These are phyloP conservation scores for Cynocephalus volans DNA, from an alignment of 2,113 vertebrate species.

Conservation along the genomic window DNA sequence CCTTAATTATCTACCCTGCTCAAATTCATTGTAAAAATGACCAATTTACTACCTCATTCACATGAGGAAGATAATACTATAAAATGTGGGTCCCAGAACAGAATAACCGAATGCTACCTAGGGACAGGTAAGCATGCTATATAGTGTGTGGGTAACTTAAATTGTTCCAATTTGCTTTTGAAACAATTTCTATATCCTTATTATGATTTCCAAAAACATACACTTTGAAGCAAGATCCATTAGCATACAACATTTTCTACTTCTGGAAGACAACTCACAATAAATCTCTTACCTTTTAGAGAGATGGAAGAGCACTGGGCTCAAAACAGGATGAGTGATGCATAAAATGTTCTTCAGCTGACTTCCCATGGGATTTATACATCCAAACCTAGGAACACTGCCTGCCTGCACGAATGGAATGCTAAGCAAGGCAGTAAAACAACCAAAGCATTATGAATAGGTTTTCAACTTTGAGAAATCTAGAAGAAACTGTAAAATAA, in stretches of 20 bases:
- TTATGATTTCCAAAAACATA: slow-evolving; percentile 69
- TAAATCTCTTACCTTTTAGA: slow-evolving; percentile 81
- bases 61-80: slow-evolving; percentile 40
- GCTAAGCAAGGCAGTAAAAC: slow-evolving; percentile 71
- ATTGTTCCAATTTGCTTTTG: slow-evolving; percentile 62
- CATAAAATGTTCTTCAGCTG: slow-evolving; percentile 81
- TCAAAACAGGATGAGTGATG: slow-evolving; percentile 75
- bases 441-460: background rate
- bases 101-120: slow-evolving; percentile 27
- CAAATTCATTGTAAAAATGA: slow-evolving; percentile 77
- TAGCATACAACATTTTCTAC: slow-evolving; percentile 62
- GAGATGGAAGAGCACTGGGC: slow-evolving; percentile 71
- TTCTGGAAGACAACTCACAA: slow-evolving; percentile 61
- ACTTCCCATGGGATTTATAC: slow-evolving; percentile 74
- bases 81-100: background rate
- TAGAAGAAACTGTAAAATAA: slow-evolving; percentile 74
- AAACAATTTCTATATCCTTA: slow-evolving; percentile 43
- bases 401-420: slow-evolving; percentile 71
- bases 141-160: slow-evolving; percentile 38
- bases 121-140: slow-evolving; percentile 58
- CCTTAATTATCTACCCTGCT: slow-evolving; percentile 35
- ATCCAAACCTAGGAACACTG: slow-evolving; percentile 75
- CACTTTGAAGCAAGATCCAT: slow-evolving; percentile 59
- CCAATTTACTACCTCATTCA: slow-evolving; percentile 66
- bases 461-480: slow-evolving; percentile 44